A percentile compares a stretch with the other conserved stretches of the same genome.
Evolutionary conservation across 2,113 vertebrate species (phyloP).

Genomic region (Melanostigma gelatinosum): DNA sequence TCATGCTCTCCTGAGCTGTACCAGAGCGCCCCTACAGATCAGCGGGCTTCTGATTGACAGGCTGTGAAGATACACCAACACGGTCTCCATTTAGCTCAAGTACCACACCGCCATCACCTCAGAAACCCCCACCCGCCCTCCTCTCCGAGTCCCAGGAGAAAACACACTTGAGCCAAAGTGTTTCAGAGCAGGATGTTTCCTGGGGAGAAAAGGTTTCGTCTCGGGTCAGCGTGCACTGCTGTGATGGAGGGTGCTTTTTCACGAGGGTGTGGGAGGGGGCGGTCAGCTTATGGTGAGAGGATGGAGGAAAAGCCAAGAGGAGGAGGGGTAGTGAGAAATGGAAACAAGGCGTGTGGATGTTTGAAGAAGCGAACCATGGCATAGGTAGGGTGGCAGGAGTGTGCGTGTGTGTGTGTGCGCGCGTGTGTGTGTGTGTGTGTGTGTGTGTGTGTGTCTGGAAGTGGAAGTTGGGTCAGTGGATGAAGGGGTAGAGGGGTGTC

Average conservation of each 20-base stretch:
- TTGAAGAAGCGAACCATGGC: slow-evolving; percentile 64
- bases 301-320: slow-evolving; percentile 56
- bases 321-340: slow-evolving; percentile 67
- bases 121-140: slow-evolving; percentile 64
- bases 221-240: slow-evolving; percentile 96
- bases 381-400: slow-evolving; percentile 50
- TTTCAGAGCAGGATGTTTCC: slow-evolving; percentile 99
- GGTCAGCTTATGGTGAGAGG: slow-evolving; percentile 57
- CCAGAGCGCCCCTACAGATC: slow-evolving; percentile 77
- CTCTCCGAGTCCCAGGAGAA: slow-evolving; percentile 88
- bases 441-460: slow-evolving; percentile 21
- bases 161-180: slow-evolving; percentile 99
- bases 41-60: slow-evolving; percentile 80
- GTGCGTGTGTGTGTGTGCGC: slow-evolving; percentile 10
- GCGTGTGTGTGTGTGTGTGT: neutral
- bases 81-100: slow-evolving; percentile 85
- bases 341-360: slow-evolving; percentile 72
- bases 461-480: slow-evolving; percentile 63
- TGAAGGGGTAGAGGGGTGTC: slow-evolving; percentile 74
- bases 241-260: slow-evolving; percentile 88
- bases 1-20: slow-evolving; percentile 74
- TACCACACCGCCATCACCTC: slow-evolving; percentile 75
- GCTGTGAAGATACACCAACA: slow-evolving; percentile 84
- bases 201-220: slow-evolving; percentile 97
- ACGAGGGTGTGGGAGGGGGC: slow-evolving; percentile 65